Percentiles rank a stretch among this genome's conserved stretches.
phyloP scores from a whole-genome alignment of 2,113 vertebrate species.

The Felis chaus region DNA sequence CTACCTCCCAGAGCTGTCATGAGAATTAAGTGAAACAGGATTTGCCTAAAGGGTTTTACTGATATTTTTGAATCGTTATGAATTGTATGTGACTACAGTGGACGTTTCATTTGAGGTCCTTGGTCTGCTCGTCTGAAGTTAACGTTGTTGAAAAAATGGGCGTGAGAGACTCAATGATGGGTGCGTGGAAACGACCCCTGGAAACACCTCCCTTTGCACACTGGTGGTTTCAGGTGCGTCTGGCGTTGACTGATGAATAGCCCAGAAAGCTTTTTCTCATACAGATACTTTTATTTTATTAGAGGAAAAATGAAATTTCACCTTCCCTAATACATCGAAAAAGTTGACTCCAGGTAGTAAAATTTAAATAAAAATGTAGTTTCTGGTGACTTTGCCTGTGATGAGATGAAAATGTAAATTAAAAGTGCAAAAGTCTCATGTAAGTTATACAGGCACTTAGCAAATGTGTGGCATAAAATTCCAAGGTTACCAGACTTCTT shows the following conservation, averaged over 20 bases:
- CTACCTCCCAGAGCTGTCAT: background rate
- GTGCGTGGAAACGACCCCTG: background rate
- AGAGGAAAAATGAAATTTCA: background rate
- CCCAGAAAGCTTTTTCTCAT: background rate
- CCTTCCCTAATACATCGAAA: background rate
- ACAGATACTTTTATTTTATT: background rate
- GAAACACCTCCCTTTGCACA: background rate
- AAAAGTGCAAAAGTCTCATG: background rate
- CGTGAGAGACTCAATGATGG: background rate
- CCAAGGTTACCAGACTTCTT: background rate
- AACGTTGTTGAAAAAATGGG: background rate
- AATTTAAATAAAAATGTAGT: background rate
- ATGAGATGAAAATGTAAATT: background rate
- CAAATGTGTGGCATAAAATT: background rate
- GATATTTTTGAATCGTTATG: background rate
- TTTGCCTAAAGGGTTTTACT: background rate
- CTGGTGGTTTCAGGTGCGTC: background rate
- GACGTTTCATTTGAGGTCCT: background rate
- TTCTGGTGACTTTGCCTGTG: background rate
- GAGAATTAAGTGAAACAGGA: background rate
- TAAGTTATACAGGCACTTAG: background rate
- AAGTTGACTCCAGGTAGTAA: background rate
- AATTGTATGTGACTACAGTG: background rate
- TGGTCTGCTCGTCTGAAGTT: background rate
- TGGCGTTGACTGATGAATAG: background rate